phyloP scores from a whole-genome alignment of 2,113 vertebrate genomes.

The Rafetus swinhoei region DNA sequence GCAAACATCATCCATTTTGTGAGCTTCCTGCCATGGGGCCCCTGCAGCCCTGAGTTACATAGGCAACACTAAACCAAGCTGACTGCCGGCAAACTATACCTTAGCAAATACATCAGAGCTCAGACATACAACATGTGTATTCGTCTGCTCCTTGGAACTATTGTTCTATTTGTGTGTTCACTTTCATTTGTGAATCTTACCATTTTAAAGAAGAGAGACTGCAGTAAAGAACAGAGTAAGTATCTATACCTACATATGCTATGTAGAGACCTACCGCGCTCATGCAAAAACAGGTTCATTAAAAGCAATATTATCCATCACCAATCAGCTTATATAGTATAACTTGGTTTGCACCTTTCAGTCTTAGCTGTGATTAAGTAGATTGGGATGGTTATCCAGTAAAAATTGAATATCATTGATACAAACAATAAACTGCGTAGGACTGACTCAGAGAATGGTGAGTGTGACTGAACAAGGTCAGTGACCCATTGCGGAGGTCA shows the following conservation, averaged over 20 bases:
- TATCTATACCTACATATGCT: neutral
- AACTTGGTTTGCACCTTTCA: neutral
- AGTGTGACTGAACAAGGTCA: neutral
- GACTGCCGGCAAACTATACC: neutral
- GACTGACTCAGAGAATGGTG: slow-evolving; percentile 24
- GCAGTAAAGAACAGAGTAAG: neutral
- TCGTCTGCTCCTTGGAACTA: neutral
- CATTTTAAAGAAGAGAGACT: neutral
- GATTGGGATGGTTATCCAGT: neutral
- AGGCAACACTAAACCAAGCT: neutral
- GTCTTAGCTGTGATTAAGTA: slow-evolving; percentile 5
- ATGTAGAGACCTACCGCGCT: neutral
- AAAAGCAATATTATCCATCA: neutral
- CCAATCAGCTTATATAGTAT: neutral
- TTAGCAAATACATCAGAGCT: neutral
- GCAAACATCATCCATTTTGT: neutral
- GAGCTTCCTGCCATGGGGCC: neutral
- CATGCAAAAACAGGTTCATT: neutral
- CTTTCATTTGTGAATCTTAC: neutral
- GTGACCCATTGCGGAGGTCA: slow-evolving; percentile 46
- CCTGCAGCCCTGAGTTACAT: accelerated
- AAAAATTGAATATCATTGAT: neutral
- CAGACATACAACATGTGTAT: neutral
- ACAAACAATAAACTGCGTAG: neutral
- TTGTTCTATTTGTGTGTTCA: neutral